Percentiles rank a stretch among this genome's conserved stretches.
These are phyloP conservation scores for Meta bourneti DNA, from an alignment of 2,888 invertebrate genomes.

Conservation along the genomic window DNA sequence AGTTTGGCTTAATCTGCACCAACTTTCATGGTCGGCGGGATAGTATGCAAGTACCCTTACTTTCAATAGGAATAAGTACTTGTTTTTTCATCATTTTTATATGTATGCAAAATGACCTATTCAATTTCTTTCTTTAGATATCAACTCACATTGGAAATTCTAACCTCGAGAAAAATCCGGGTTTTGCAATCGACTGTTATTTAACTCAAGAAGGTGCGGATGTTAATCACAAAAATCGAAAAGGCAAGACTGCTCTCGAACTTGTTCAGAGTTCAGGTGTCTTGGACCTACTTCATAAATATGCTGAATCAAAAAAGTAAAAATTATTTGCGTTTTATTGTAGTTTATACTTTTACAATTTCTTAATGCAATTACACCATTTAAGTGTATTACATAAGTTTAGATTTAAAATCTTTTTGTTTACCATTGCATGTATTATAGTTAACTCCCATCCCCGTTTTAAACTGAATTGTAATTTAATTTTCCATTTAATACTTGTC, in stretches of 20 bases:
- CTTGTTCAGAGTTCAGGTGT: slow-evolving; percentile 84
- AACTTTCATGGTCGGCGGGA: too few relatives aligned
- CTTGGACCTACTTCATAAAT: slow-evolving; percentile 83
- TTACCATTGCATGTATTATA: too few relatives aligned
- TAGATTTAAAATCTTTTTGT: too few relatives aligned
- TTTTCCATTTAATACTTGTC: too few relatives aligned
- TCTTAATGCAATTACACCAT: too few relatives aligned
- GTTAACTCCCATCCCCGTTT: too few relatives aligned
- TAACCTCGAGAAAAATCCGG: slow-evolving; percentile 83
- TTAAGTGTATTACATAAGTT: not conserved
- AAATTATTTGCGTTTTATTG: not conserved
- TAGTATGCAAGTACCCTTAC: too few relatives aligned
- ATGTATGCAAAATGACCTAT: not conserved
- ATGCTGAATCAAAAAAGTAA: slow-evolving; percentile 79
- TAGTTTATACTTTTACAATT: not conserved
- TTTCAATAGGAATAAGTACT: not conserved
- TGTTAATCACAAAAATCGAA: slow-evolving; percentile 85
- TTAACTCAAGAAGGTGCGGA: slow-evolving; percentile 85
- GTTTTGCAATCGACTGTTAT: slow-evolving; percentile 87
- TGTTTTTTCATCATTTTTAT: not conserved
- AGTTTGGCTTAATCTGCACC: too few relatives aligned
- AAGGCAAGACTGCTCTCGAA: slow-evolving; percentile 87
- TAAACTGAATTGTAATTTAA: too few relatives aligned
- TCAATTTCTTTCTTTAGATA: slow-evolving; percentile 31
- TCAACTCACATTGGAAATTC: slow-evolving; percentile 68